Percentiles rank a stretch among this genome's conserved stretches.
These are phyloP conservation scores for Neofelis nebulosa DNA, from an alignment of 2,113 vertebrate genomes.

Conservation along the genomic window DNA sequence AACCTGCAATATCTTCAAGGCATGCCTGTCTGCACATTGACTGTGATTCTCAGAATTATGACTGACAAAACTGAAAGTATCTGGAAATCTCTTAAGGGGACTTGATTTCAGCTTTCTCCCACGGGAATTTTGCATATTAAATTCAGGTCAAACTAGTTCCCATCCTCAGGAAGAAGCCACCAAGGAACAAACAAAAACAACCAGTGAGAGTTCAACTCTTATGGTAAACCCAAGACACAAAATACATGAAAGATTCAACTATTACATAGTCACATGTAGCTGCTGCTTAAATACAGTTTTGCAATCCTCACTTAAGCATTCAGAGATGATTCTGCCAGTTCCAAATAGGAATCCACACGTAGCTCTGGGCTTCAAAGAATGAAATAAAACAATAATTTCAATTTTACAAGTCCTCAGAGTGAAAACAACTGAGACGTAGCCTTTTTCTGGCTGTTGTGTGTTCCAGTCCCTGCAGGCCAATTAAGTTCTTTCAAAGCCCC, in stretches of 20 bases:
- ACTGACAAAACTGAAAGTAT: not conserved
- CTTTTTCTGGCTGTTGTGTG: slow-evolving; percentile 52
- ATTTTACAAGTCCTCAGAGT: slow-evolving; percentile 71
- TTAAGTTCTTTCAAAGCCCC: slow-evolving; percentile 61
- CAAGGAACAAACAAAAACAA: not conserved
- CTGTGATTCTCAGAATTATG: not conserved
- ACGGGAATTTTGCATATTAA: not conserved
- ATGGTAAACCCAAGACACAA: not conserved
- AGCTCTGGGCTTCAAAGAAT: slow-evolving; percentile 67
- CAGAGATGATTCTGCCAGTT: slow-evolving; percentile 26
- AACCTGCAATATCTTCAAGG: not conserved
- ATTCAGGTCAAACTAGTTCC: slow-evolving; percentile 8
- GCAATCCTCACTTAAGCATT: slow-evolving; percentile 16
- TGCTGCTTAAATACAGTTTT: not conserved
- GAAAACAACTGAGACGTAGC: slow-evolving; percentile 72
- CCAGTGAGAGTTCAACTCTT: not conserved
- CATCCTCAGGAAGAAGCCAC: not conserved
- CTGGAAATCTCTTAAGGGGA: not conserved
- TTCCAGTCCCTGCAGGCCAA: slow-evolving; percentile 69
- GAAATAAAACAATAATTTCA: slow-evolving; percentile 73
- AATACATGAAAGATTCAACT: slow-evolving; percentile 2
- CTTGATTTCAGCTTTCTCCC: not conserved
- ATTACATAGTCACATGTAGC: slow-evolving; percentile 7
- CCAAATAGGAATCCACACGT: slow-evolving; percentile 51
- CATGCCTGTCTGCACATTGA: not conserved